phyloP scores from a whole-genome alignment of 1,140 invertebrate species.

The Apocrypta bakeri region DNA sequence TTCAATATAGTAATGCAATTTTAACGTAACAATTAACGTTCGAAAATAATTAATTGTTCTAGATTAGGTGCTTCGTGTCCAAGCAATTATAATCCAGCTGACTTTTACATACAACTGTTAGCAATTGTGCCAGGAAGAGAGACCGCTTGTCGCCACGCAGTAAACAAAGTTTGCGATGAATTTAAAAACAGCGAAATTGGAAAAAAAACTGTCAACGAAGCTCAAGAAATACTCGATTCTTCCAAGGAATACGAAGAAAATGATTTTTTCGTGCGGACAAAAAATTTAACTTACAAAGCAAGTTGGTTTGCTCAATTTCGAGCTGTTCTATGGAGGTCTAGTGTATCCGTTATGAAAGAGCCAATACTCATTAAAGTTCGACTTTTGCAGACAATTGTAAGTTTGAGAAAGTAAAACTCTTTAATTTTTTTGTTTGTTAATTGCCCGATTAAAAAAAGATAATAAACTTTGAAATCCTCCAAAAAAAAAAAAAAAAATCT shows the following conservation, averaged over 20 bases:
- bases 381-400: slow-evolving; percentile 91
- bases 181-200: slow-evolving; percentile 81
- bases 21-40: no score
- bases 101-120: slow-evolving; percentile 94
- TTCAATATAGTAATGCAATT: no score
- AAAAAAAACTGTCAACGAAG: slow-evolving; percentile 75
- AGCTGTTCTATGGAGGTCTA: slow-evolving; percentile 93
- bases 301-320: slow-evolving; percentile 91
- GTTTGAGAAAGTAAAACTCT: no score
- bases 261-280: slow-evolving; percentile 35
- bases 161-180: slow-evolving; percentile 86
- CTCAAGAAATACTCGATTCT: slow-evolving; percentile 69
- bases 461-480: no score
- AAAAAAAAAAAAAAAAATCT: no score
- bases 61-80: slow-evolving; percentile 86
- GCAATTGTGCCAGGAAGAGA: slow-evolving; percentile 91
- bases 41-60: no score
- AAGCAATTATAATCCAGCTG: slow-evolving; percentile 95
- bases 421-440: no score
- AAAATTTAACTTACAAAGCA: slow-evolving; percentile 81
- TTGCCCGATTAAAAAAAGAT: no score
- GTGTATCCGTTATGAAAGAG: slow-evolving; percentile 90
- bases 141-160: slow-evolving; percentile 81
- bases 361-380: slow-evolving; percentile 92
- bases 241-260: slow-evolving; percentile 40